Evolutionary conservation across 2,113 vertebrate genomes (phyloP), one percentile per base, ranked within the genome.

Genomic region (Xyrauchen texanus): DNA sequence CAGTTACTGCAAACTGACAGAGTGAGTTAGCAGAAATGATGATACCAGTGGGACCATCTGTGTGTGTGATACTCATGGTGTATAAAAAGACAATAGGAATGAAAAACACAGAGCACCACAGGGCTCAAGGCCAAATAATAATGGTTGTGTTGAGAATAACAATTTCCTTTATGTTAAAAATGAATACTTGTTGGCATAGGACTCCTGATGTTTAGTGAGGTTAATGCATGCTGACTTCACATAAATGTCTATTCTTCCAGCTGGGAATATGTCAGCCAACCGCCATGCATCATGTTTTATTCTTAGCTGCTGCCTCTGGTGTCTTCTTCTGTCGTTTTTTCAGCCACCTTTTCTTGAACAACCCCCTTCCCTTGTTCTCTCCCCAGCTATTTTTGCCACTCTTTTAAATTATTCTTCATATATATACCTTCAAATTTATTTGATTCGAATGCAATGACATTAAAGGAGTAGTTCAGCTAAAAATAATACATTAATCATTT

Each of bases 231-330:
- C 76, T 83, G 21, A 34, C 21, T 34, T 34, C 21, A 34, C 21
- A 34, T 34, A 34, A 1, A 34, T 34, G 21, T 34, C 3, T 34
- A 46, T 60, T 80, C 44, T 72, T 82, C 55, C 80, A 85, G 73
- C 74, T 58, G 68, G 68, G 81, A 80, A 80, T 64, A 77, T 82
- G 68, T 51, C 77, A 77, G 46, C 73, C 73, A 8, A 55, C 62
- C 9, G 5, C 34, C 63, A 82, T 57, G 68, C 73, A 81, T 44
- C 44, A 55, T 58, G 60, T 74, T 72, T 82, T 80, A 85, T 82
- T 82, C 83, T 85, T 80, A 80, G 81, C 64, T 60, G 77, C 57
- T 69, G 73, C 83, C 81, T 80, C 83, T 82, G 68, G 68, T 82
- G 21, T 69, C 58, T 84, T 51, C 51, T 49, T 53, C 49, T 72